Base-by-base conservation (phyloP, 2,888 invertebrate genomes). In the Pediacus dermestoides region DNA sequence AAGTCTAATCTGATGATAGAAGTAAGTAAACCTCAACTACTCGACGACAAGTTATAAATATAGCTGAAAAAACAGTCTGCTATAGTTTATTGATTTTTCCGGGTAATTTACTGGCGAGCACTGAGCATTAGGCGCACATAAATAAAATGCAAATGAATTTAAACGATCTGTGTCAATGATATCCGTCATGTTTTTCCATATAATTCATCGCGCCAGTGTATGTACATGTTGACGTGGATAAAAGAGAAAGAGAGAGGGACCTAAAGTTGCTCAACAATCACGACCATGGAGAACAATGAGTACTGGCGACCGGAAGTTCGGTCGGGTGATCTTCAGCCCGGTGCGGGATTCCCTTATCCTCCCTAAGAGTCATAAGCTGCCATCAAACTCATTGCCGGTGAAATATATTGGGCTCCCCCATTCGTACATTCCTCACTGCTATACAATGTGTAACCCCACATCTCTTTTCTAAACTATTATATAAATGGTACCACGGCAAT, bases 271-370 rank as follows among this genome's bases (percentile, higher is more conserved):
- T 28, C 13, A 28, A 28, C 28, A 28, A 14, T 28, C 28, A 28
- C 13, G 28, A 14, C 28, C 28, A 28, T 28, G 36, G 53, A 55
- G 58, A 57, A 58, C 57, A 58, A 58, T 58, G 57, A 47, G 50
- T 47, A 50, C 55, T 46, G 50, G 55, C 50, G 50, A 49, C 60
- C 63, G 63, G 63, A 63, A 60, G 59, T 61, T 53, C 61, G 63
- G 55, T 61, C 57, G 56, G 60, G 55, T 61, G 62, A 60, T 61
- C 61, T n/a, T 39, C 38, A 39, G 56, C 53, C 56, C 54, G 56
- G 56, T 56, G 52, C 48, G 53, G 56, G 53, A 56, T 47, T 53
- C 55, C 51, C 54, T 52, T 44, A 46, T 27, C 31, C 35, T 34
- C 40, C 39, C 42, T 43, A 32, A 31, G 11, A 16, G 16, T 31